Conservation (phyloP, 2,888 invertebrate species). For the Habroteleia sp. region DNA sequence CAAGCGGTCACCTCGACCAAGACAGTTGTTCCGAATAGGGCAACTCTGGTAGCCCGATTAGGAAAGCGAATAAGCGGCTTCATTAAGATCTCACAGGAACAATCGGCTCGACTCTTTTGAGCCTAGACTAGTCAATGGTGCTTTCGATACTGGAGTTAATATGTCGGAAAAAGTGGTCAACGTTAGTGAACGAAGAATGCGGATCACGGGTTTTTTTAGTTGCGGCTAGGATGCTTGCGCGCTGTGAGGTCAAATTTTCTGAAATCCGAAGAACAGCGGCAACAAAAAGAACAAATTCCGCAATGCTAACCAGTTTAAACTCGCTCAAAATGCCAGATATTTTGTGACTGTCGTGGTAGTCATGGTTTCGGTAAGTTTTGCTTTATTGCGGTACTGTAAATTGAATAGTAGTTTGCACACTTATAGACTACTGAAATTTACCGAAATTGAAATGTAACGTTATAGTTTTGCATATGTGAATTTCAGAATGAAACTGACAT, state of each 20-base stretch:
- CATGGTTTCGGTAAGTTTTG: constrained; percentile 3
- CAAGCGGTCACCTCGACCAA: constrained; percentile 13
- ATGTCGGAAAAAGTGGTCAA: constrained; percentile 44
- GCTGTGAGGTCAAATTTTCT: constrained; percentile 53
- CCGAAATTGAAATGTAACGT: no score
- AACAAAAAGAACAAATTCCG: constrained; percentile 23
- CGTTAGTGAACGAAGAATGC: constrained; percentile 23
- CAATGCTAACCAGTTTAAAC: constrained; percentile 43
- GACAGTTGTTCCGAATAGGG: constrained; percentile 21
- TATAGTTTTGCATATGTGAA: no score
- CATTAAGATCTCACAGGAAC: constrained; percentile 22
- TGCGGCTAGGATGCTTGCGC: constrained; percentile 27
- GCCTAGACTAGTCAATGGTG: constrained; percentile 1
- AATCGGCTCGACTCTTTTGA: constrained; percentile 20
- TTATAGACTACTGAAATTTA: no score
- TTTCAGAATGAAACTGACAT: no score
- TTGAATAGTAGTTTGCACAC: no score
- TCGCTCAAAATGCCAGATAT: constrained; percentile 34
- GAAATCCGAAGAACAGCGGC: constrained; percentile 43
- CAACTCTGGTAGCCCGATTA: constrained; percentile 16
- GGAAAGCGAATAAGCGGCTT: constrained; percentile 20
- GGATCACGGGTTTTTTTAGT: constrained; percentile 14
- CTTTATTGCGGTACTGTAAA: neutral
- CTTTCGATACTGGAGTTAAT: constrained; percentile 30
- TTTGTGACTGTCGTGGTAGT: constrained; percentile 31